These are phyloP conservation scores for Antitype chi DNA, from an alignment of 2,888 invertebrate species.

Conservation along the genomic window DNA sequence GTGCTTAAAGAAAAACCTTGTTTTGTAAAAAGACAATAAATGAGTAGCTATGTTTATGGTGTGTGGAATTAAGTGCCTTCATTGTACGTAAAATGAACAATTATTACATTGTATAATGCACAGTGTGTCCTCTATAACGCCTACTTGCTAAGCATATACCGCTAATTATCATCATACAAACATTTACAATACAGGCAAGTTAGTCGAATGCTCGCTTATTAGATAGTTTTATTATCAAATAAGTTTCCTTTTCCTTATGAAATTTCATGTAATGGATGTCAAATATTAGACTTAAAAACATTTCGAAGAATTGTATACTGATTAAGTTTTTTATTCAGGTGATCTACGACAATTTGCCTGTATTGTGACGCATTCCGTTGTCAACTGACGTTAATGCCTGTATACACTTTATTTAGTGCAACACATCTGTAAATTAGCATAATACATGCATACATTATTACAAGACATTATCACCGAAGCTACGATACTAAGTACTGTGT, in stretches of 20 bases:
- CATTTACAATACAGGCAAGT: background rate
- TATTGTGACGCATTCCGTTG: slow-evolving; percentile 8
- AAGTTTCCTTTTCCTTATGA: background rate
- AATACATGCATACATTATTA: slow-evolving; percentile 17
- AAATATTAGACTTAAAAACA: background rate
- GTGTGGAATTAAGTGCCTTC: slow-evolving; percentile 19
- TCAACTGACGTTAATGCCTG: slow-evolving; percentile 7
- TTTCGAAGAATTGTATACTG: background rate
- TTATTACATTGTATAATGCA: background rate
- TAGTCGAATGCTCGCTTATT: background rate
- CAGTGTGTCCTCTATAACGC: background rate
- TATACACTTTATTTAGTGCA: slow-evolving; percentile 9
- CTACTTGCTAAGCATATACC: background rate
- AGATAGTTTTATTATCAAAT: background rate
- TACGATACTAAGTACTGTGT: background rate
- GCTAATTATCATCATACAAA: background rate
- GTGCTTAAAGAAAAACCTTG: too few relatives aligned
- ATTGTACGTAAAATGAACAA: background rate
- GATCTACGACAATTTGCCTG: background rate
- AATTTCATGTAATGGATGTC: background rate
- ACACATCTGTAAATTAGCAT: slow-evolving; percentile 7
- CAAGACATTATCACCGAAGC: background rate
- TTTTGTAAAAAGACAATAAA: background rate
- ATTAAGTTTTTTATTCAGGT: background rate
- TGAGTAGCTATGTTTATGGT: background rate